These are phyloP conservation scores for Synaphobranchus kaupii DNA, from an alignment of 2,797 vertebrate genomes.

Conservation along the genomic window DNA sequence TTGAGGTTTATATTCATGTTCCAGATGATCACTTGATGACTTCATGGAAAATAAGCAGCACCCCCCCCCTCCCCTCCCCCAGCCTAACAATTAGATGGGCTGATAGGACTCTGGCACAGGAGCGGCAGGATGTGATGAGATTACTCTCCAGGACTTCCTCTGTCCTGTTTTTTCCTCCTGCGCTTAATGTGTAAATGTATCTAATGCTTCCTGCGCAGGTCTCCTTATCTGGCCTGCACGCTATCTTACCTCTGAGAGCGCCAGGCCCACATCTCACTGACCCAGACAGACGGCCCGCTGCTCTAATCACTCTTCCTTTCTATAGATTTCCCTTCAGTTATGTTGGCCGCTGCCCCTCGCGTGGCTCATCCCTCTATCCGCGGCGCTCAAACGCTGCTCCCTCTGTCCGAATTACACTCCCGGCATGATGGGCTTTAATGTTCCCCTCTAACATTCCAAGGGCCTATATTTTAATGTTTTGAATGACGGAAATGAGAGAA, in stretches of 20 bases:
- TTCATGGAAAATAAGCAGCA: slow-evolving; percentile 64
- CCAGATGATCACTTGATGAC: slow-evolving; percentile 54
- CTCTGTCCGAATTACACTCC: slow-evolving; percentile 62
- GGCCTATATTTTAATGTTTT: not conserved
- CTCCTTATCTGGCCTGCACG: slow-evolving; percentile 62
- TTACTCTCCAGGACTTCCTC: slow-evolving; percentile 68
- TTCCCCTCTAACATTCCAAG: not conserved
- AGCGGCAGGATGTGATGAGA: slow-evolving; percentile 66
- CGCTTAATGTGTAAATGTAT: slow-evolving; percentile 73
- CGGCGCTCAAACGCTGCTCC: slow-evolving; percentile 60
- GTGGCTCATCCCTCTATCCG: slow-evolving; percentile 57
- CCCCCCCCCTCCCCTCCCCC: slow-evolving; percentile 42
- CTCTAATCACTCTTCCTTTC: slow-evolving; percentile 50
- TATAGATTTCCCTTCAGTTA: slow-evolving; percentile 59
- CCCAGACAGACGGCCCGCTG: not conserved
- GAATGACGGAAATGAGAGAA: not conserved
- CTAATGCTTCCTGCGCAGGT: slow-evolving; percentile 63
- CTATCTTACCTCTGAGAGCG: slow-evolving; percentile 53
- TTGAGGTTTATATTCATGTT: not conserved
- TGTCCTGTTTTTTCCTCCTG: slow-evolving; percentile 52
- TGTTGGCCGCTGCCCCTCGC: slow-evolving; percentile 41
- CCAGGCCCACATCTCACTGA: slow-evolving; percentile 50
- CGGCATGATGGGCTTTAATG: slow-evolving; percentile 21
- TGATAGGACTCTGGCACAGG: slow-evolving; percentile 61
- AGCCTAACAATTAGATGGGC: slow-evolving; percentile 67